These are phyloP conservation scores for Protobothrops mucrosquamatus DNA, from an alignment of 2,113 vertebrate species.

Conservation along the genomic window DNA sequence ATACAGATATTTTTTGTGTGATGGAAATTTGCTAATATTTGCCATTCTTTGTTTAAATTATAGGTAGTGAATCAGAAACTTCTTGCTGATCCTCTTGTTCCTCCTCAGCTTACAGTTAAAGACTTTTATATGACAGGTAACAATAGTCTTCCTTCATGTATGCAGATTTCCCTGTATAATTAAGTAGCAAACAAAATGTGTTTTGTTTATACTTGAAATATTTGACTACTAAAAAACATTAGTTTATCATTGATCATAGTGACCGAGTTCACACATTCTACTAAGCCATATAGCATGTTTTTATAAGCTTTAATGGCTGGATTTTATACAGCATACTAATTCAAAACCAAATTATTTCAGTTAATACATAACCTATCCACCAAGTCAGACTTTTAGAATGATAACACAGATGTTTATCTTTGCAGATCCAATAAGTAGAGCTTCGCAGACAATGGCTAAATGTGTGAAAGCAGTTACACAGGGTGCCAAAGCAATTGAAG, in stretches of 20 bases:
- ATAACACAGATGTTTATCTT: conserved; percentile 25
- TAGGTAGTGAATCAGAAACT: conserved; percentile 87
- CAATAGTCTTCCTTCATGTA: conserved; percentile 11
- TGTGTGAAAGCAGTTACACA: conserved; percentile 95
- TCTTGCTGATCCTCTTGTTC: conserved; percentile 85
- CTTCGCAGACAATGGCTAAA: conserved; percentile 98
- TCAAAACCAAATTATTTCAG: background rate
- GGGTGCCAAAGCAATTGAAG: conserved; percentile 89
- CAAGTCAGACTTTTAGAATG: background rate
- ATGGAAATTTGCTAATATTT: background rate
- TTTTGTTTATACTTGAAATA: background rate
- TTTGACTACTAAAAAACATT: background rate
- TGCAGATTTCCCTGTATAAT: background rate
- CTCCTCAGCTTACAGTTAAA: conserved; percentile 90
- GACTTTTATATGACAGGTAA: conserved; percentile 99
- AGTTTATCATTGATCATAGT: background rate
- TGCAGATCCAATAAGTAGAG: conserved; percentile 91
- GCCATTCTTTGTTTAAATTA: conserved; percentile 24
- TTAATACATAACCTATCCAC: background rate
- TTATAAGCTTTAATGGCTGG: background rate
- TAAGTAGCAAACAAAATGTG: background rate
- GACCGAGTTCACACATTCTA: background rate
- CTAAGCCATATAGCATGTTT: background rate
- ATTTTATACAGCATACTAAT: background rate
- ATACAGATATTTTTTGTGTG: background rate